phyloP scores from a whole-genome alignment of 2,888 invertebrate genomes.

The Drosophila melanocephala region DNA sequence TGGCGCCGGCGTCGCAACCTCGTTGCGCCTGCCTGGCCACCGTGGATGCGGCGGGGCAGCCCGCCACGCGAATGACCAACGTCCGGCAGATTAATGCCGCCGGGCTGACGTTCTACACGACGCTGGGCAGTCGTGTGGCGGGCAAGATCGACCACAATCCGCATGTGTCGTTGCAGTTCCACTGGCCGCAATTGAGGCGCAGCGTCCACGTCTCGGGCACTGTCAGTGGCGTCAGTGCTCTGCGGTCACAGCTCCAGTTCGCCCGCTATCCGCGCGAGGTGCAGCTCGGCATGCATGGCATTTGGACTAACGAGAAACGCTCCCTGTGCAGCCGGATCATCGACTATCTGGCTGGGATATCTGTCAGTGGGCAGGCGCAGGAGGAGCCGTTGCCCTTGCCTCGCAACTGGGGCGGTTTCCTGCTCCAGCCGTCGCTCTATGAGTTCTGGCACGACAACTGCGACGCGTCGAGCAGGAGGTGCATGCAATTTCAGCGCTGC shows the following conservation, averaged over 20 bases:
- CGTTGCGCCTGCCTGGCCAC: slow-evolving; percentile 96
- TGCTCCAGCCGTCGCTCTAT: slow-evolving; percentile 91
- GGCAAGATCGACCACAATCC: slow-evolving; percentile 93
- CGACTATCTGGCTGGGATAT: slow-evolving; percentile 5
- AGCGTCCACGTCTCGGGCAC: slow-evolving; percentile 94
- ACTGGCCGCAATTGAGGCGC: slow-evolving; percentile 93
- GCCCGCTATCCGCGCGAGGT: slow-evolving; percentile 91
- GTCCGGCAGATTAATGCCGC: slow-evolving; percentile 93
- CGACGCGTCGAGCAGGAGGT: slow-evolving; percentile 8
- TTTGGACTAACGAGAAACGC: neutral
- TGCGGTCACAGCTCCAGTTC: slow-evolving; percentile 93
- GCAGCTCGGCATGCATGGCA: slow-evolving; percentile 87
- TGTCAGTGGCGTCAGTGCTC: slow-evolving; percentile 90
- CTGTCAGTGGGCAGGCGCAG: slow-evolving; percentile 86
- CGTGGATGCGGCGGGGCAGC: slow-evolving; percentile 91
- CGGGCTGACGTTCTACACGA: slow-evolving; percentile 97
- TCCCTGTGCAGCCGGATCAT: slow-evolving; percentile 9
- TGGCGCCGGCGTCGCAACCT: slow-evolving; percentile 91
- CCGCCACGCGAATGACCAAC: slow-evolving; percentile 95
- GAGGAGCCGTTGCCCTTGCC: slow-evolving; percentile 88
- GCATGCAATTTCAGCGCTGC: slow-evolving; percentile 59
- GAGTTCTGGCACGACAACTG: slow-evolving; percentile 91
- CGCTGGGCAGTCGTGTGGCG: slow-evolving; percentile 96
- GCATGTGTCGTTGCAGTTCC: slow-evolving; percentile 94
- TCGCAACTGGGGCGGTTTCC: slow-evolving; percentile 96